phyloP scores from a whole-genome alignment of 2,113 vertebrate genomes.

The Bos javanicus region DNA sequence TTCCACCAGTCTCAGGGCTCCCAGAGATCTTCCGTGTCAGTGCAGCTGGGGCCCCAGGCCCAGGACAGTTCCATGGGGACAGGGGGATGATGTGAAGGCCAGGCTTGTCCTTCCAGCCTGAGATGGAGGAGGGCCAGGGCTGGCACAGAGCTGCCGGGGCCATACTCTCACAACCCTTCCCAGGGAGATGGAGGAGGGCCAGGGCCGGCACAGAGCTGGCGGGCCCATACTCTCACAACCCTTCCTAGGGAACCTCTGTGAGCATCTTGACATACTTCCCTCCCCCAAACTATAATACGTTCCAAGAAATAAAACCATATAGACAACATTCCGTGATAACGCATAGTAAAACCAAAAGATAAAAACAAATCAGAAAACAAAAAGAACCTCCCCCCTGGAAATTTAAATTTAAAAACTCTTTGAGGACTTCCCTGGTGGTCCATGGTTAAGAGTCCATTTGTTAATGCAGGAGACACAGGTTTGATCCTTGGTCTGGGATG shows the following conservation, averaged over 20 bases:
- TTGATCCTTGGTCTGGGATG: not conserved
- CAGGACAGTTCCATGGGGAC: not conserved
- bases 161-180: not conserved
- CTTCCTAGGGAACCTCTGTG: not conserved
- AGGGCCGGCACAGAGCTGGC: not conserved
- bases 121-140: not conserved
- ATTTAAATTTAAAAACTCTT: not conserved
- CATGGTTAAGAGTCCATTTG: not conserved
- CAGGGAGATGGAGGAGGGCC: not conserved
- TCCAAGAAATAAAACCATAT: not conserved
- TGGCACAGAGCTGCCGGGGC: not conserved
- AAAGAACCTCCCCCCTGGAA: not conserved
- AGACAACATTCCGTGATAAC: not conserved
- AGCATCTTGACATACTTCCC: not conserved
- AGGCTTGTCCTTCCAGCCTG: not conserved
- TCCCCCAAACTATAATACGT: too few relatives aligned
- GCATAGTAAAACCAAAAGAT: not conserved
- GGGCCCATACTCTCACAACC: not conserved
- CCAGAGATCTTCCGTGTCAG: not conserved
- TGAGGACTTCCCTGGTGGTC: not conserved
- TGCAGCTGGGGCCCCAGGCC: not conserved
- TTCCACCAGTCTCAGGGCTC: not conserved
- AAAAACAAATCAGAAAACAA: not conserved
- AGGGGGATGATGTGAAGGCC: not conserved
- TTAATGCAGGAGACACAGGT: not conserved